These are phyloP conservation scores for Arctocebus calabarensis DNA, from an alignment of 2,797 vertebrate genomes.

Conservation along the genomic window DNA sequence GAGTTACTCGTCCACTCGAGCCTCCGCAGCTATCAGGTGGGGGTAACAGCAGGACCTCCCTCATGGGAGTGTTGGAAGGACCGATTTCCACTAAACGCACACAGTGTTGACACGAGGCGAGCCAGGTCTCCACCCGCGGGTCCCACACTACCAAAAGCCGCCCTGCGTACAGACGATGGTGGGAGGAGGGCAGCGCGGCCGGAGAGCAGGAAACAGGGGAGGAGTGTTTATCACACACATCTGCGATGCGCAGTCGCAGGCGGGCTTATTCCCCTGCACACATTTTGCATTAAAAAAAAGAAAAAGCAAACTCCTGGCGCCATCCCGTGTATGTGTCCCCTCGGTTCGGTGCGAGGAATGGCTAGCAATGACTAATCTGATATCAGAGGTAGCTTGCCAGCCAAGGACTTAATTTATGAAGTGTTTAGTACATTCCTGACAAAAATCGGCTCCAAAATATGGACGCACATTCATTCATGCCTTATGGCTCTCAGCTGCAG, in stretches of 20 bases:
- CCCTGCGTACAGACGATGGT: neutral
- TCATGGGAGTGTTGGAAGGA: neutral
- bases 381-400: conserved; percentile 73
- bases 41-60: too few species aligned
- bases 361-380: conserved; percentile 69
- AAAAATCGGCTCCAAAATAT: conserved; percentile 69
- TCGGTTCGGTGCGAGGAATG: conserved; percentile 51
- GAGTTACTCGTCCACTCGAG: too few species aligned
- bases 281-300: conserved; percentile 17
- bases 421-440: conserved; percentile 82
- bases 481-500: conserved; percentile 78
- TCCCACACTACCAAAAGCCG: neutral
- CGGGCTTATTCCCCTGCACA: neutral
- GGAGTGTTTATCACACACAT: neutral
- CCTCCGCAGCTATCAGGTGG: neutral
- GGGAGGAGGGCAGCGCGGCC: neutral
- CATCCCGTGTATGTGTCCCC: neutral
- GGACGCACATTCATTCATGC: conserved; percentile 66
- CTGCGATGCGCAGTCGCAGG: neutral
- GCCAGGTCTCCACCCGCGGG: neutral
- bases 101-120: neutral
- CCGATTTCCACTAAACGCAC: neutral
- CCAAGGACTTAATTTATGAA: conserved; percentile 80
- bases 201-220: neutral
- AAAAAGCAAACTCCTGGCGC: conserved; percentile 5